phyloP scores from a whole-genome alignment of 2,888 invertebrate species.

The Trichopoda pennipes region DNA sequence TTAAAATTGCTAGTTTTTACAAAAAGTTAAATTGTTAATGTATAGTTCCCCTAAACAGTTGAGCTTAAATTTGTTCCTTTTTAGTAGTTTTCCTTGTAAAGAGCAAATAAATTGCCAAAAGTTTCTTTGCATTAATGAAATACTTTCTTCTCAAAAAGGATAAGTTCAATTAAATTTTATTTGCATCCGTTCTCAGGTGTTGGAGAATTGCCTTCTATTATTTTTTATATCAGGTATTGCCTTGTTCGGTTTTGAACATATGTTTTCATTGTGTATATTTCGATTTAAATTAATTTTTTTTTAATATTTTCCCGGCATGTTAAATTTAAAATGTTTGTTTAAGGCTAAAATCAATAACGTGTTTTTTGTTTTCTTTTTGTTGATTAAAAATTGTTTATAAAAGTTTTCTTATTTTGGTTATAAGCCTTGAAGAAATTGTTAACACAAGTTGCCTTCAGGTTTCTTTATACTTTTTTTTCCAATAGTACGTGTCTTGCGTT shows the following conservation, averaged over 20 bases:
- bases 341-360: slow-evolving; percentile 37
- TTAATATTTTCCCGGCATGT: no score
- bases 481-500: slow-evolving; percentile 62
- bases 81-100: no score
- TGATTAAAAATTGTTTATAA: slow-evolving; percentile 1
- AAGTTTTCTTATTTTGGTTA: slow-evolving; percentile 25
- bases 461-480: background rate
- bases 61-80: no score
- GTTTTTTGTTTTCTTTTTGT: background rate
- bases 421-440: slow-evolving; percentile 62
- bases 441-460: slow-evolving; percentile 40
- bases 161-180: no score
- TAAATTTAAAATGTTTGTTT: slow-evolving; percentile 7
- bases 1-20: background rate
- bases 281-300: background rate
- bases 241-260: background rate
- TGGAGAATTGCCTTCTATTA: background rate
- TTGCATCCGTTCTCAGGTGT: no score
- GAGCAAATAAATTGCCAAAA: no score
- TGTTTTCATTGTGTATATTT: background rate
- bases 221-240: background rate
- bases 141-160: no score
- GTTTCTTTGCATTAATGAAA: no score
- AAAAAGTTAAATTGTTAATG: background rate
- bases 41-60: background rate